Evolutionary conservation across 2,113 vertebrate species (phyloP), one percentile per base, ranked within the genome.

Genomic region (Siniperca chuatsi): DNA sequence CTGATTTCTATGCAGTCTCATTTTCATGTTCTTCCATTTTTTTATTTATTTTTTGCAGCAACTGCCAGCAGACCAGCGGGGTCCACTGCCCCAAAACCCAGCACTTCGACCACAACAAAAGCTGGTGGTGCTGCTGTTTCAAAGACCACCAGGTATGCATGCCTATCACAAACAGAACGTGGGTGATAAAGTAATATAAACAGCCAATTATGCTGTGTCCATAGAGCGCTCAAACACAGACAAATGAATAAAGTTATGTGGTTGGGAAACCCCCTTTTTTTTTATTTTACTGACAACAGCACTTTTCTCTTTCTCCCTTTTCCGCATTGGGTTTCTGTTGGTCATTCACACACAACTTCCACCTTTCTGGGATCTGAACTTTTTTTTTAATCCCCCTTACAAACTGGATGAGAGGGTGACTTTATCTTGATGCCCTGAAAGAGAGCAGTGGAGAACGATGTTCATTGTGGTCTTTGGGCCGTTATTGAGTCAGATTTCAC

Each of bases 61-160:
- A 11, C 86, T 85, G 75, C 83, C 42, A 81, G 87, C 79, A 94
- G 90, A 75, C 81, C 85, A 3, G 54, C 50, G 0, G 64, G 82
- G 6, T 86, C 87, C 25, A 35, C 86, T 48, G 57, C 83, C 72
- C 65, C 86, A 5, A 96, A 94, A 93, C 52, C 90, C 66, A 90
- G 64, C 85, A 73, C 84, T 83, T 83, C 83, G 2, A 76, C 91
- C 23, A 33, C 75, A 35, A 42, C 92, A 33, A 95, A 89, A 88
- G 25, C 91, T 67, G 90, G 58, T 16, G 50, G 7, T 74, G 40
- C 82, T 1, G 23, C 90, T 0, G 12, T 65, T 74, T 66, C 92
- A 78, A 96, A 93, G 92, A 83, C 91, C 35, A 70, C 90, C 86
- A 96, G 95, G 96, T 96, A 92, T 80, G 86, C 4, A 33, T 72